Percentiles rank a stretch among this genome's conserved stretches.
These are phyloP conservation scores for Orcinus orca DNA, from an alignment of 2,113 vertebrate genomes.

Conservation along the genomic window DNA sequence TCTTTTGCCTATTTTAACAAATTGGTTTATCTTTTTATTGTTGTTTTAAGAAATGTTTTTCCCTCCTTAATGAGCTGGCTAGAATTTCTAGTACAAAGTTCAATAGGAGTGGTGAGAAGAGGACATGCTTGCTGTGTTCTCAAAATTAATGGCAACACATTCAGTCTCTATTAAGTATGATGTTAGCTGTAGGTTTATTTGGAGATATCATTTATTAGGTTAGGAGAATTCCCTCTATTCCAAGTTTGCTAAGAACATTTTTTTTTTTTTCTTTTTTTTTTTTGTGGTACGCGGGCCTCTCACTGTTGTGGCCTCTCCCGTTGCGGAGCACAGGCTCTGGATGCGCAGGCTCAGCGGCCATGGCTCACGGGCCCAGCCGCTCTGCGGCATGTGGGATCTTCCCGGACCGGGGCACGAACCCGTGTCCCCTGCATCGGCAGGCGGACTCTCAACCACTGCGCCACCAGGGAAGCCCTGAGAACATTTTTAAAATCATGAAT, in stretches of 20 bases:
- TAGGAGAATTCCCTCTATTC: background rate
- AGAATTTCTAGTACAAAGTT: background rate
- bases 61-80: background rate
- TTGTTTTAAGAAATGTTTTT: background rate
- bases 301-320: too few species aligned
- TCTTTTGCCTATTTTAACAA: background rate
- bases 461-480: background rate
- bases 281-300: too few species aligned
- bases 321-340: too few species aligned
- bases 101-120: background rate
- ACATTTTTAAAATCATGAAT: background rate
- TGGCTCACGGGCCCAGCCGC: too few species aligned
- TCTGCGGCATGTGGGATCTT: too few species aligned
- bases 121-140: background rate
- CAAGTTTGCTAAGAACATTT: background rate
- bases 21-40: background rate
- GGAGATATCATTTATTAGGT: background rate
- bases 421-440: too few species aligned
- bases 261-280: too few species aligned
- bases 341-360: too few species aligned
- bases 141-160: background rate
- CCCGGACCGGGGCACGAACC: too few species aligned
- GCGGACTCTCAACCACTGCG: too few species aligned
- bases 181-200: background rate
- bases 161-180: background rate